Percentiles rank a stretch among this genome's conserved stretches.
phyloP scores from a whole-genome alignment of 2,797 vertebrate species.

The Protosalanx chinensis region DNA sequence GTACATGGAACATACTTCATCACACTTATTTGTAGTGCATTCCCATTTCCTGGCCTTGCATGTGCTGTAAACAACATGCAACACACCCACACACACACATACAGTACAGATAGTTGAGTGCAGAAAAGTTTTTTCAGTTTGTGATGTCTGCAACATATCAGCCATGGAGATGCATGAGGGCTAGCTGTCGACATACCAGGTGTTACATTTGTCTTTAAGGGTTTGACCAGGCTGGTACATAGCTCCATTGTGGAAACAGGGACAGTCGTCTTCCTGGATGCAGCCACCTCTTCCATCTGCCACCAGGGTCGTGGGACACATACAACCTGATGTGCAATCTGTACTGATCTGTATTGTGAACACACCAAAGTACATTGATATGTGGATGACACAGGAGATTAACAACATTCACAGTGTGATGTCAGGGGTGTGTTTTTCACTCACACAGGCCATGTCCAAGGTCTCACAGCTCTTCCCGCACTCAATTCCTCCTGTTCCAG shows the following conservation, averaged over 20 bases:
- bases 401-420: slow-evolving; percentile 2
- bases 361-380: slow-evolving; percentile 6
- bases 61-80: slow-evolving; percentile 65
- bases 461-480: slow-evolving; percentile 89
- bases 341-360: slow-evolving; percentile 73
- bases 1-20: slow-evolving; percentile 82
- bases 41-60: slow-evolving; percentile 79
- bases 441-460: slow-evolving; percentile 87
- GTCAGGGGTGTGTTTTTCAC: slow-evolving; percentile 39
- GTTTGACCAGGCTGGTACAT: slow-evolving; percentile 76
- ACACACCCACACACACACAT: slow-evolving; percentile 6
- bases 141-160: neutral
- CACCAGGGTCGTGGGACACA: slow-evolving; percentile 81
- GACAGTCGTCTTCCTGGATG: slow-evolving; percentile 73
- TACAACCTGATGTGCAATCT: slow-evolving; percentile 83
- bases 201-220: slow-evolving; percentile 85
- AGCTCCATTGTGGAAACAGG: slow-evolving; percentile 84
- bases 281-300: slow-evolving; percentile 78
- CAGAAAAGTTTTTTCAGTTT: neutral
- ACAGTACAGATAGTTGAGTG: neutral
- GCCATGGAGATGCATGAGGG: neutral
- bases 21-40: slow-evolving; percentile 79
- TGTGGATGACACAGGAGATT: no score
- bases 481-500: slow-evolving; percentile 70
- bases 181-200: slow-evolving; percentile 74